Conservation (phyloP, 1,140 invertebrate genomes). For the Aphelinus atriplicis region DNA sequence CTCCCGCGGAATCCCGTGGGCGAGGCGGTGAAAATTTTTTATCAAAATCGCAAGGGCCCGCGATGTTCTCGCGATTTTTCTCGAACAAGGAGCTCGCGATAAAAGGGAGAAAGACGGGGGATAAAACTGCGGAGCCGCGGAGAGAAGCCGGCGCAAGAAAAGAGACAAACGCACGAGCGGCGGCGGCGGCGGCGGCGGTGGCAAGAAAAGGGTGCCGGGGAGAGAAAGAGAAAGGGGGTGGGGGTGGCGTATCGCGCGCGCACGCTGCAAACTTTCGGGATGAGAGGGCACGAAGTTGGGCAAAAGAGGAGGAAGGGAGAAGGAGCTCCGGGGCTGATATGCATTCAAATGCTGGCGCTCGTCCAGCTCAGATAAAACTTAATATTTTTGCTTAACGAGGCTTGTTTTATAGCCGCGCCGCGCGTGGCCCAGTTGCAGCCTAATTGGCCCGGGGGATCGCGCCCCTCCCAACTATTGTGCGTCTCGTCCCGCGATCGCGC, state of each 20-base stretch:
- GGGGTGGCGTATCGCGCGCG: background rate
- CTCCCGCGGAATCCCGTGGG: too few relatives aligned
- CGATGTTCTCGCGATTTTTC: too few relatives aligned
- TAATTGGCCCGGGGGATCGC: constrained; percentile 51
- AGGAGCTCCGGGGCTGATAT: constrained; percentile 46
- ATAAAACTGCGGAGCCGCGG: too few relatives aligned
- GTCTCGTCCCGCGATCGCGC: background rate
- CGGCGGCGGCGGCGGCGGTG: too few relatives aligned
- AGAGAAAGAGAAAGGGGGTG: background rate
- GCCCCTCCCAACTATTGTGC: background rate
- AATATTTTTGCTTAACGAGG: constrained; percentile 59
- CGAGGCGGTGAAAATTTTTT: too few relatives aligned
- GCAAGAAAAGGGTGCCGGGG: background rate
- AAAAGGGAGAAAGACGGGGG: too few relatives aligned
- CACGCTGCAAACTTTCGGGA: constrained; percentile 13
- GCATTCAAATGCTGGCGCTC: constrained; percentile 52
- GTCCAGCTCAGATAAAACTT: constrained; percentile 58
- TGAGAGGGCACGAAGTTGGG: background rate
- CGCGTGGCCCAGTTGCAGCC: constrained; percentile 47
- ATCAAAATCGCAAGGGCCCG: too few relatives aligned
- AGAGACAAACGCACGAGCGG: background rate
- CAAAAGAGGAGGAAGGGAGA: background rate
- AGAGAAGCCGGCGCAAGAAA: background rate
- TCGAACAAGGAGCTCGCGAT: too few relatives aligned
- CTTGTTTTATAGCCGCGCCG: constrained; percentile 53